These are phyloP conservation scores for Drosophila cyrtoloma DNA, from an alignment of 2,888 invertebrate genomes.

Conservation along the genomic window DNA sequence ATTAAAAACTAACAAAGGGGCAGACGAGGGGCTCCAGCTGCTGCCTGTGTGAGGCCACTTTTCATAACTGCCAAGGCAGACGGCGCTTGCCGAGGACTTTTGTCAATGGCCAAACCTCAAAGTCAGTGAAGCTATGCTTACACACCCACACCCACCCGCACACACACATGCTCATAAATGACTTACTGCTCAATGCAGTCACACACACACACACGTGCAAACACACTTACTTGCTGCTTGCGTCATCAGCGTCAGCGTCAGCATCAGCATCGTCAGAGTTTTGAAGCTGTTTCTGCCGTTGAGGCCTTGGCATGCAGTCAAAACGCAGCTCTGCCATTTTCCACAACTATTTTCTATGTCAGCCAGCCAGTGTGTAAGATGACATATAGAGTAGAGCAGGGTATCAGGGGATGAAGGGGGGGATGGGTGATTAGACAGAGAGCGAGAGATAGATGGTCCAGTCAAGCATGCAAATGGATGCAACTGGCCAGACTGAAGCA, in stretches of 20 bases:
- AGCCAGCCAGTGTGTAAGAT: constrained; percentile 49
- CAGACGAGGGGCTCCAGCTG: constrained; percentile 5
- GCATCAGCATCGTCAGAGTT: constrained; percentile 59
- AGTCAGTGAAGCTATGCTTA: constrained; percentile 49
- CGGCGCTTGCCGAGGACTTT: constrained; percentile 60
- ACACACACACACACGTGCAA: constrained; percentile 34
- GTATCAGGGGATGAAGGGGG: neutral
- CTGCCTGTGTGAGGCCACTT: constrained; percentile 55
- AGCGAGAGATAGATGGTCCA: constrained; percentile 41
- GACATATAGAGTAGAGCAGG: constrained; percentile 15
- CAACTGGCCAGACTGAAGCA: constrained; percentile 52
- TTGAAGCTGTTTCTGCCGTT: constrained; percentile 51
- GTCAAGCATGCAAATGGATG: constrained; percentile 44
- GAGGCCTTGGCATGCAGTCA: constrained; percentile 79
- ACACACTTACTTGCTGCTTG: constrained; percentile 53
- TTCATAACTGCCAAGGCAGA: constrained; percentile 65
- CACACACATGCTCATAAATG: constrained; percentile 54
- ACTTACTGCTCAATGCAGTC: constrained; percentile 64
- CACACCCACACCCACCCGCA: constrained; percentile 35
- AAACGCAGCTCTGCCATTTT: constrained; percentile 67
- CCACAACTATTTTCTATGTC: constrained; percentile 77
- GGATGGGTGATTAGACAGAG: constrained; percentile 6
- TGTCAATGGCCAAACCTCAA: constrained; percentile 75
- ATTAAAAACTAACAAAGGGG: constrained; percentile 61
- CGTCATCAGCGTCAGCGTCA: constrained; percentile 77